Evolutionary conservation across 2,797 vertebrate species (phyloP).

Genomic region (Alectoris magna): DNA sequence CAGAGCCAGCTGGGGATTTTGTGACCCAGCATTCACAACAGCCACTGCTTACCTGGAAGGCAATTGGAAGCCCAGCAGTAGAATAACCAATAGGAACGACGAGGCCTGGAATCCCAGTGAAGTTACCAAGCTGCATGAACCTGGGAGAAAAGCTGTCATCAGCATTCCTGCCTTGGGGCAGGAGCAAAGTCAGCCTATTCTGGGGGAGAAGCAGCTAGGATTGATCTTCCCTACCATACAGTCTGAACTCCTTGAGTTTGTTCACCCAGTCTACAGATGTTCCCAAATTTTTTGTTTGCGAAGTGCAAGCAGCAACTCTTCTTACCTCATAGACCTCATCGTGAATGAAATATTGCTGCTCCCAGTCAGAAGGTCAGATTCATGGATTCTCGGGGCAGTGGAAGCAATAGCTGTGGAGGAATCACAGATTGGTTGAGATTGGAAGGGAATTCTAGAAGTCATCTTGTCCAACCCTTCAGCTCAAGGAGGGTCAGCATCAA

Average conservation of each 20-base stretch:
- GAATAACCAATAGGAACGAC: slow-evolving; percentile 74
- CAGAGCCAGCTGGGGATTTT: background rate
- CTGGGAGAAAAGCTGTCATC: background rate
- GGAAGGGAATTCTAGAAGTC: background rate
- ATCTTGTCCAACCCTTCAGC: background rate
- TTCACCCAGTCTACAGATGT: background rate
- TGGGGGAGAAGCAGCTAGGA: background rate
- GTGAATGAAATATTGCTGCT: background rate
- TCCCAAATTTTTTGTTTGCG: background rate
- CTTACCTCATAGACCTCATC: slow-evolving; percentile 63
- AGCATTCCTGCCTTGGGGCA: background rate
- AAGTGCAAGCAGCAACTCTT: background rate
- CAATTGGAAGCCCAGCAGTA: slow-evolving; percentile 58
- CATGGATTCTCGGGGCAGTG: slow-evolving; percentile 64
- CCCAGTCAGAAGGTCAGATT: slow-evolving; percentile 63
- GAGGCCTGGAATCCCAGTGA: slow-evolving; percentile 73
- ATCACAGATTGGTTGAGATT: background rate
- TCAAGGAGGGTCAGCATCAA: background rate
- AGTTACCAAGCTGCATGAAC: slow-evolving; percentile 74
- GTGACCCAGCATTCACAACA: background rate
- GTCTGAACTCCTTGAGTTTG: background rate
- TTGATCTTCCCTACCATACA: background rate
- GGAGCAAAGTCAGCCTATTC: background rate
- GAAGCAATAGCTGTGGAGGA: slow-evolving; percentile 56
- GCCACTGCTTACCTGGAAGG: slow-evolving; percentile 58